Conservation (phyloP, 2,888 invertebrate genomes). For the Tenthredo distinguenda region DNA sequence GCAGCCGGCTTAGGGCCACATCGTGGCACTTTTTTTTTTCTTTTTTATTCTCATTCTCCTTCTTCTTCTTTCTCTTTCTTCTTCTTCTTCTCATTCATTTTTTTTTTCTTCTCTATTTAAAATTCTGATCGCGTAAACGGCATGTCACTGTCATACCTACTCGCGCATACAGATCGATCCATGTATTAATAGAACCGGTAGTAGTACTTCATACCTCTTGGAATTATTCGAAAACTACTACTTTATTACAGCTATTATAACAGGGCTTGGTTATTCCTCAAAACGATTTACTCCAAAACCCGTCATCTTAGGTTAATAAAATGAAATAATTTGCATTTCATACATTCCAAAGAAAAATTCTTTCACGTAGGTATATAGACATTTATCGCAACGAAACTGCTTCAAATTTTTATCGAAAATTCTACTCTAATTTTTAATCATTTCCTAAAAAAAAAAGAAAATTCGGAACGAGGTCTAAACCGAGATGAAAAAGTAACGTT, state of each 20-base stretch:
- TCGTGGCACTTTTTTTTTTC: neutral
- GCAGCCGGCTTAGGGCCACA: conserved; percentile 17
- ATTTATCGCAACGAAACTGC: too few species aligned
- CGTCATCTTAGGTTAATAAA: neutral
- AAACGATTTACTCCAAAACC: neutral
- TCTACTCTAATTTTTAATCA: too few species aligned
- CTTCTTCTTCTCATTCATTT: neutral
- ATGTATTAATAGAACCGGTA: conserved; percentile 34
- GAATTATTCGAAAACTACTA: conserved; percentile 4
- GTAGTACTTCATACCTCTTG: conserved; percentile 16
- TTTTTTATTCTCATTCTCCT: neutral
- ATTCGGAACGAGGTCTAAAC: neutral
- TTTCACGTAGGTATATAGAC: too few species aligned
- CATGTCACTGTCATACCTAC: conserved; percentile 70
- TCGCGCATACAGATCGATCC: conserved; percentile 64
- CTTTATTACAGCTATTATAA: neutral
- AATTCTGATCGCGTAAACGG: conserved; percentile 70
- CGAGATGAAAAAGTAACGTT: conserved; percentile 30
- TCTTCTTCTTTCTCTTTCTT: neutral
- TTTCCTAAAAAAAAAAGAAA: too few species aligned
- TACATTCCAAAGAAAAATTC: too few species aligned
- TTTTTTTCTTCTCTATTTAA: conserved; percentile 4
- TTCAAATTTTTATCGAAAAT: too few species aligned
- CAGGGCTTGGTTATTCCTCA: neutral
- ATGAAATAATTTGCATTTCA: neutral